Conservation (phyloP, 2,888 invertebrate genomes). For the Andrena dorsata region DNA sequence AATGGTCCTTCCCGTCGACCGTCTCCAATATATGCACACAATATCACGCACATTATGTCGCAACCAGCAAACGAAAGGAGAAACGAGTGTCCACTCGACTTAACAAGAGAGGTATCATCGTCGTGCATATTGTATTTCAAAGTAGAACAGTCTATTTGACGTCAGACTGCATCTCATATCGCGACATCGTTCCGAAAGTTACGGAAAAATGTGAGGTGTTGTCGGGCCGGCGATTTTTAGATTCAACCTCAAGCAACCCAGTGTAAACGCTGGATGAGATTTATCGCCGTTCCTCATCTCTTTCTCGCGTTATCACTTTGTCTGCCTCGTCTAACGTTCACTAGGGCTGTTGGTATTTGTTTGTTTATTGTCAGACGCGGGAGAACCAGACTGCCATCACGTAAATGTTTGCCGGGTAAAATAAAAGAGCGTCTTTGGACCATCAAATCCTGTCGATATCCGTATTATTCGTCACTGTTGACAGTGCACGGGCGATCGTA, state of each 20-base stretch:
- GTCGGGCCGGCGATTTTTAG: slow-evolving; percentile 40
- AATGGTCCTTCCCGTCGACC: background rate
- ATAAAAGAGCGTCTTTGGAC: background rate
- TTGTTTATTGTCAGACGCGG: background rate
- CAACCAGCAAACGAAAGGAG: slow-evolving; percentile 57
- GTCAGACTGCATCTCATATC: slow-evolving; percentile 63
- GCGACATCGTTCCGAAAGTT: slow-evolving; percentile 68
- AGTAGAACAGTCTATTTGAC: slow-evolving; percentile 72
- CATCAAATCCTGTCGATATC: slow-evolving; percentile 21
- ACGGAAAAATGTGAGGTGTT: slow-evolving; percentile 71
- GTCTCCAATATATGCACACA: background rate
- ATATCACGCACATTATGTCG: slow-evolving; percentile 8
- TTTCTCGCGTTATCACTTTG: background rate
- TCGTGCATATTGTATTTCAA: slow-evolving; percentile 75
- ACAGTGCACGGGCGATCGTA: slow-evolving; percentile 10
- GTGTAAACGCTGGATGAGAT: background rate
- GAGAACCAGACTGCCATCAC: background rate
- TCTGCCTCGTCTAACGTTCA: background rate
- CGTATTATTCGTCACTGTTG: slow-evolving; percentile 32
- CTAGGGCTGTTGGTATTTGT: slow-evolving; percentile 13
- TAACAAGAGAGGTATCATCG: slow-evolving; percentile 67
- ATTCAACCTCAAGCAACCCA: background rate
- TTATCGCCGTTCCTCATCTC: background rate
- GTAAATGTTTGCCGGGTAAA: slow-evolving; percentile 2
- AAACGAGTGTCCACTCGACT: slow-evolving; percentile 72